Conservation (phyloP, 2,113 vertebrate genomes). For the Dissostichus mawsoni region DNA sequence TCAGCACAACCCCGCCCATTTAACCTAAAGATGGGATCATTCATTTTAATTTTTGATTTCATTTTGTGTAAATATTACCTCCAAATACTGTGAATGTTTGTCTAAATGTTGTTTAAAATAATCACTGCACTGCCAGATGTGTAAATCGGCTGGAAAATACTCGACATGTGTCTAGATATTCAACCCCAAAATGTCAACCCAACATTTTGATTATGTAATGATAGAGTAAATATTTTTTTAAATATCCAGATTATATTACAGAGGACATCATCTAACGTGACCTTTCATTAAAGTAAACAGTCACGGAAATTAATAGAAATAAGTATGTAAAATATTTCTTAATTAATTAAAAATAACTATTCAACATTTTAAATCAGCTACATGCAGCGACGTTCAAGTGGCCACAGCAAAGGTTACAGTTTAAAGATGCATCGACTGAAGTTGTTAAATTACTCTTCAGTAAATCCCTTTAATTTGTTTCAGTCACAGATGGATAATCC, state of each 20-base stretch:
- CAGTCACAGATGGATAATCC: slow-evolving; percentile 78
- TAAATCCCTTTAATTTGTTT: slow-evolving; percentile 75
- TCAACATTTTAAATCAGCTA: not conserved
- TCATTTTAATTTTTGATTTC: not conserved
- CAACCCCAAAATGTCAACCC: not conserved
- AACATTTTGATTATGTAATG: not conserved
- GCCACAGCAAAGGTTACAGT: slow-evolving; percentile 2
- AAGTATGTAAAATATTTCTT: not conserved
- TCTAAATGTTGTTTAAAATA: not conserved
- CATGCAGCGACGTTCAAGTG: not conserved
- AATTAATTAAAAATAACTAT: not conserved
- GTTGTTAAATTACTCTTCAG: slow-evolving; percentile 54
- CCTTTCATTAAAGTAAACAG: not conserved
- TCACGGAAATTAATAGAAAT: no score
- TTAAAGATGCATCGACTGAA: slow-evolving; percentile 10
- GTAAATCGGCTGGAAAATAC: not conserved
- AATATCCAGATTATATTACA: not conserved
- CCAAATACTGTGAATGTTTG: not conserved
- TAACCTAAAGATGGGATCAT: no score
- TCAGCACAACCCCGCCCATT: no score
- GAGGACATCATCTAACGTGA: not conserved
- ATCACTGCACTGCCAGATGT: not conserved
- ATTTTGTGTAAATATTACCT: not conserved
- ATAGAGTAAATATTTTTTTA: not conserved
- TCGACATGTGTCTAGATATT: not conserved